Evolutionary conservation across 2,113 vertebrate genomes (phyloP).

Genomic region (Geococcyx californianus): DNA sequence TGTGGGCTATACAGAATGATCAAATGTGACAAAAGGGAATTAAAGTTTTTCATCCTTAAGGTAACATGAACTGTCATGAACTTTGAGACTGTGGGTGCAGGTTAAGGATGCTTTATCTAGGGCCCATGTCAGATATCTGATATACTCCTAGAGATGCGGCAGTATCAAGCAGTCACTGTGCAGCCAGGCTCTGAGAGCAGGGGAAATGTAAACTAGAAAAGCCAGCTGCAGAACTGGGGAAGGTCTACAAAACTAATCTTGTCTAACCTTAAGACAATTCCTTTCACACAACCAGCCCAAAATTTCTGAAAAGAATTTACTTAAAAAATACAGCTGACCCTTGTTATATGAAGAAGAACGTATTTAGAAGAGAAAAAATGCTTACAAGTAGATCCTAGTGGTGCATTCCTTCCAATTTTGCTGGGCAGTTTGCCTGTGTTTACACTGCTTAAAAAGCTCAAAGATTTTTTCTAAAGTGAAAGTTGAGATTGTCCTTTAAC

Average conservation of each 20-base stretch:
- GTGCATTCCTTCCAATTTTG: neutral
- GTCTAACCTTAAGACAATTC: neutral
- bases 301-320: neutral
- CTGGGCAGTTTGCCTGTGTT: conserved; percentile 29
- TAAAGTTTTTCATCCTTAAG: neutral
- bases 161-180: neutral
- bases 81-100: neutral
- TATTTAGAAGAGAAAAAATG: neutral
- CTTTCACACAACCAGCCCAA: neutral
- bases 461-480: neutral
- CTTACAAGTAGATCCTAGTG: neutral
- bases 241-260: neutral
- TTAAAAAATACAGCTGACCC: neutral
- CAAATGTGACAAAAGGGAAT: neutral
- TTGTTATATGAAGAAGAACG: neutral
- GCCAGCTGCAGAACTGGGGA: neutral
- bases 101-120: neutral
- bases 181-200: neutral
- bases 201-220: neutral
- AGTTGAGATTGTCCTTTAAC: neutral
- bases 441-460: conserved; percentile 8
- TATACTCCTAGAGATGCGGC: neutral
- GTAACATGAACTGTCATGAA: neutral
- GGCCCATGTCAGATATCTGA: fast-evolving
- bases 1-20: neutral